phyloP scores from a whole-genome alignment of 2,113 vertebrate species.

The Mastomys natalensis region DNA sequence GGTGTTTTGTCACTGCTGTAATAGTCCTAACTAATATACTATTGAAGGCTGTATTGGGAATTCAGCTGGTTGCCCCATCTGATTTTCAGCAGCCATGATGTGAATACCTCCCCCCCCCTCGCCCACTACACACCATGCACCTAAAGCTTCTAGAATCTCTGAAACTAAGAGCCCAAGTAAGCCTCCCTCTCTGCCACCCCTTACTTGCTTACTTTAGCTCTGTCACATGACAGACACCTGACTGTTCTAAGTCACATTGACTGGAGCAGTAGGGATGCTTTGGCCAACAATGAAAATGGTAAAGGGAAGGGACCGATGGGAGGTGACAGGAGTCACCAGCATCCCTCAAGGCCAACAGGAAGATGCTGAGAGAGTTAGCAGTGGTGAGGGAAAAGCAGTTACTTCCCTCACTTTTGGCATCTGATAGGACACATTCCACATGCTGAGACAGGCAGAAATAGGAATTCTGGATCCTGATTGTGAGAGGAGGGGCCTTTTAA shows the following conservation, averaged over 20 bases:
- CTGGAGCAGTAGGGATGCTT: background rate
- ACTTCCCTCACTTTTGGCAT: background rate
- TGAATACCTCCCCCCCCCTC: background rate
- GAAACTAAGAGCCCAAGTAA: background rate
- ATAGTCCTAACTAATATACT: background rate
- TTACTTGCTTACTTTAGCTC: no score
- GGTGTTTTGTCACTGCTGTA: background rate
- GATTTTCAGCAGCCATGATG: background rate
- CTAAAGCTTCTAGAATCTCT: background rate
- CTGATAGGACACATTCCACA: accelerated
- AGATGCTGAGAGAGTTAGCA: background rate
- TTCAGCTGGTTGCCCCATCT: no score
- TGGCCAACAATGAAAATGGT: background rate
- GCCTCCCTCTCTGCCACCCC: background rate
- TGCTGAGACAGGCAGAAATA: accelerated
- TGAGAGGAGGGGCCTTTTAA: no score
- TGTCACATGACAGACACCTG: background rate
- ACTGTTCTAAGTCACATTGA: background rate
- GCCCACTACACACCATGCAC: no score
- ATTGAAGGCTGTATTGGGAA: no score
- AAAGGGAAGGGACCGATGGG: background rate
- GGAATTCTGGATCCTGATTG: no score
- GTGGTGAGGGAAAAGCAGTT: background rate
- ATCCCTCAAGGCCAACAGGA: background rate
- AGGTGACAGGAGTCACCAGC: background rate